Base-by-base conservation (phyloP, 2,113 vertebrate genomes). In the Sceloporus tristichus region DNA sequence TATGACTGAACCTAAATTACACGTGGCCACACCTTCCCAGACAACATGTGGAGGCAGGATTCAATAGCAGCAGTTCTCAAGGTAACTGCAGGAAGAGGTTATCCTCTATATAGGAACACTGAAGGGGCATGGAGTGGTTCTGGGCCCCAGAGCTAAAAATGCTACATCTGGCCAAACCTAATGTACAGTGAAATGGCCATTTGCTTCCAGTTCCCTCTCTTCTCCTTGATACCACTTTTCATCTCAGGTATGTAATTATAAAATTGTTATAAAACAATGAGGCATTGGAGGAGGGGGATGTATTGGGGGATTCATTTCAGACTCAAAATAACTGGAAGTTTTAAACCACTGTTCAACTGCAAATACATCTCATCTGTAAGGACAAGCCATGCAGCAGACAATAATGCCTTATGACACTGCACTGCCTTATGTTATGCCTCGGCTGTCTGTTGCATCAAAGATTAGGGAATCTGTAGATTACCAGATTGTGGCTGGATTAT, bases 11-110 rank as follows among this genome's bases (percentile, higher is more conserved):
- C 68, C 68, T 34, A 48, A 81, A 74, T 81, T 62, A 73, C 42
- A 34, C 48, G 10, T 82, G 59, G 74, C 87, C 87, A 88, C 87
- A 70, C 87, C 87, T 74, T 88, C 65, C 59, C 54, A 34, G 84
- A 59, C 62, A 88, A 78, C 54, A 40, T 62, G 9, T 80, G 65
- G 78, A 77, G 81, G 59, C 16, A 77, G 62, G 73, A 83, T 53
- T 42, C 68, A 34, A 56, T 23, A 21, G n/a, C n/a, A 2, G 68
- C 66, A 21, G 16, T 1, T 1, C 23, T n/a, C 48, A 40, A 56
- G 66, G 10, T 27, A 54, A 34, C 14, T 56, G 27, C 23, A 9
- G 78, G 68, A 73, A 23, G 73, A 78, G 74, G 19, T 77, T 54
- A 68, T 4, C 18, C 18, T 42, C 16, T 2, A 9, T 2, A 9